Evolutionary conservation across 1,140 invertebrate species (phyloP), one percentile per base, ranked within the genome.

Genomic region (Lepidurus packardi): DNA sequence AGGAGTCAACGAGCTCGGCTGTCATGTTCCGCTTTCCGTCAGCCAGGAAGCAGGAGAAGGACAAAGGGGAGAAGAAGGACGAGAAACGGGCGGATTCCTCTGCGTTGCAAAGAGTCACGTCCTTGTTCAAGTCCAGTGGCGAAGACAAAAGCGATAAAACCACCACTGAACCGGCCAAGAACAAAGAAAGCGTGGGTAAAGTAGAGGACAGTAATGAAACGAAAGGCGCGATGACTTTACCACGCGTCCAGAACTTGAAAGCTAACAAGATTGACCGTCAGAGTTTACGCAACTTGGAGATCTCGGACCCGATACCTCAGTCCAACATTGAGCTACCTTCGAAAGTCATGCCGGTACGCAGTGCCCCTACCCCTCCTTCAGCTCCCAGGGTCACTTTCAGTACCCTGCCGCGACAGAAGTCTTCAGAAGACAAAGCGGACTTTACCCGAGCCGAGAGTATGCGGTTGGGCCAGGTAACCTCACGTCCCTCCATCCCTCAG

Each of bases 281-380:
- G 9, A 87, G 89, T 0, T 82, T 94, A 43, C 86, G 91, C n/a
- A 91, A 89, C 73, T 82, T 94, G 43, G 90, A 94, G 83, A 95
- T 95, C 81, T 95, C 93, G 0, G 88, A 90, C 83, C 93, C 93
- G 0, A 94, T 94, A 81, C 88, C 88, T 1, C 91, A 92, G 81
- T 88, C 87, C 44, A 87, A 90, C 45, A 90, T 91, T 1, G 89
- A 90, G 65, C 84, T 91, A 0, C 85, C 89, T 0, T 85, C 85
- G 0, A 86, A 85, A 1, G 85, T 88, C 8, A 86, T 91, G 3
- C 87, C 90, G 0, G 88, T 91, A 0, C 74, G 82, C 44, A 78
- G 80, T 21, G 81, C 82, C 43, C 82, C 82, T 9, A 81, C 80
- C 6, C 78, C 79, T 8, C 82, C 82, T n/a, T 75, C 42, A 1